Evolutionary conservation across 2,113 vertebrate species (phyloP), one percentile per base, ranked within the genome.

Genomic region (Eolophus roseicapilla): DNA sequence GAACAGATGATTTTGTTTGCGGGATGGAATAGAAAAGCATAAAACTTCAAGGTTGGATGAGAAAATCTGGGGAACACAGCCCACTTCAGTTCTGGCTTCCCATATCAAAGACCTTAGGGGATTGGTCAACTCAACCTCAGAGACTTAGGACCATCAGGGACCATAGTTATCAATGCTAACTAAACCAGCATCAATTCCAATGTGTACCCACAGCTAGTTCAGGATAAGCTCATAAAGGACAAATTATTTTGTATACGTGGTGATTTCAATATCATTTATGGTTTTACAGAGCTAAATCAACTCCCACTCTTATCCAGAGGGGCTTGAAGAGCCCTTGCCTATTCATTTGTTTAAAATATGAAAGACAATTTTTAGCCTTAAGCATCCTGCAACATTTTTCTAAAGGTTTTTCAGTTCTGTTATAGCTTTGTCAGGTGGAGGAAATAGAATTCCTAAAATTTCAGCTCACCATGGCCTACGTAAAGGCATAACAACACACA

Each of bases 101-200:
- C 12, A 28, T 9, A 31, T 39, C 16, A 68, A 65, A 62, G 35
- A 41, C 16, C 16, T 86, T 17, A 83, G 35, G 62, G 29, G 37
- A 47, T 0, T 71, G 43, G 17, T 10, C 25, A 71, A 29, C 37
- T 92, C 63, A 52, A 5, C 10, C 37, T 43, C 52, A 77, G 47
- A 0, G 1, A 14, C 24, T 73, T 50, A 76, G 49, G 64, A 65
- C 18, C 19, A 31, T 13, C 33, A 52, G 49, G 13, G 20, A 55
- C 27, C 4, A 1, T 1, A 76, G 23, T 9, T 29, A 43, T 29
- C 24, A 57, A 3, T 8, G 10, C 1, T 7, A 64, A 57, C n/a
- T 43, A 31, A 71, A 75, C 3, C 9, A 82, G 5, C 25, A 69
- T 44, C 20, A 65, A 7, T 27, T 80, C 44, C 23, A 7, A 0